A percentile compares a stretch with the other conserved stretches of the same genome.
Conservation (phyloP, 2,797 vertebrate genomes). For the Sylvilagus floridanus region DNA sequence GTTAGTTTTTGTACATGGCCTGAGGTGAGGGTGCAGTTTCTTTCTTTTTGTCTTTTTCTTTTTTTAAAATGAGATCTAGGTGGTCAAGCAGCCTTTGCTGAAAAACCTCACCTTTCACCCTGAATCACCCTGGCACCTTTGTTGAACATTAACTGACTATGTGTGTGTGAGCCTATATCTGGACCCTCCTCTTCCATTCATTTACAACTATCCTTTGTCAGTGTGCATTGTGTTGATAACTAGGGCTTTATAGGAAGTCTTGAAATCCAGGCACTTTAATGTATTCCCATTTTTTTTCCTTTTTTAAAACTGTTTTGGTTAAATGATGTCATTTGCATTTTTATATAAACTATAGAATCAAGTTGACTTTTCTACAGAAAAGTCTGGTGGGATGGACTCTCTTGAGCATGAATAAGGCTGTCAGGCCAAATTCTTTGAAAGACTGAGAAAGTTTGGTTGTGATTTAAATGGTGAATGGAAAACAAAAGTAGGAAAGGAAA, state of each 20-base stretch:
- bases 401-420: not conserved
- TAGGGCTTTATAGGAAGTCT: not conserved
- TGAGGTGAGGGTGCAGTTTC: not conserved
- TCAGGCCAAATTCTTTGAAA: not conserved
- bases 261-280: not conserved
- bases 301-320: not conserved
- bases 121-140: not conserved
- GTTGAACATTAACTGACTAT: not conserved
- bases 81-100: not conserved
- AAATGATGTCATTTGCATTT: conserved; percentile 21
- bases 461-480: not conserved
- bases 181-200: not conserved
- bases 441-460: not conserved
- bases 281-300: not conserved
- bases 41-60: not conserved
- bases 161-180: not conserved
- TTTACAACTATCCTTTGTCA: not conserved
- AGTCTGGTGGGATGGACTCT: not conserved
- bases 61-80: not conserved
- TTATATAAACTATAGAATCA: not conserved
- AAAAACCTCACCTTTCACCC: not conserved
- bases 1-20: not conserved
- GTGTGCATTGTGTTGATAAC: not conserved
- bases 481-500: not conserved
- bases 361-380: not conserved